phyloP scores from a whole-genome alignment of 2,797 vertebrate genomes.

The Alfaro cultratus region DNA sequence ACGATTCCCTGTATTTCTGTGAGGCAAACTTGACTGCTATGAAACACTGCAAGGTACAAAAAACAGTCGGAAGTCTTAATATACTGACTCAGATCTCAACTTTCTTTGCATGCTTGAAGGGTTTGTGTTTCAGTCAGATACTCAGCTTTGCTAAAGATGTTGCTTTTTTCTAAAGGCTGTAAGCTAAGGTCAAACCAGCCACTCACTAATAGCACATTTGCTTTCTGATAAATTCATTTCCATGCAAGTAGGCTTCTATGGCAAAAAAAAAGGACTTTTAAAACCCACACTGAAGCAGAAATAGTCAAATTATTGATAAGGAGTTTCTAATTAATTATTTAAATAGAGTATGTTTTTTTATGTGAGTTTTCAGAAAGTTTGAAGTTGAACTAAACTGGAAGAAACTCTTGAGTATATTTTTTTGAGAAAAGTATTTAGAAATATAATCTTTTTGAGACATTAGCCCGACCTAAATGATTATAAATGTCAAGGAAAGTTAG shows the following conservation, averaged over 20 bases:
- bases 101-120: neutral
- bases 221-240: neutral
- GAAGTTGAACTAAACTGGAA: neutral
- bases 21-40: neutral
- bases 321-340: neutral
- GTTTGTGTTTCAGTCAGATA: neutral
- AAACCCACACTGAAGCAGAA: neutral
- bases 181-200: neutral
- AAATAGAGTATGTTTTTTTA: neutral
- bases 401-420: neutral
- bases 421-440: neutral
- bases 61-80: neutral
- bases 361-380: neutral
- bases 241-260: neutral
- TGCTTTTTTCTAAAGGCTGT: neutral
- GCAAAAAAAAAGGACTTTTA: neutral
- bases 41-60: neutral
- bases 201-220: neutral
- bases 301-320: neutral
- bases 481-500: neutral
- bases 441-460: neutral
- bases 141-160: neutral
- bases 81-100: neutral
- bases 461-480: neutral
- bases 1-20: neutral